Evolutionary conservation across 2,113 vertebrate species (phyloP).

Genomic region (Kryptolebias marmoratus): DNA sequence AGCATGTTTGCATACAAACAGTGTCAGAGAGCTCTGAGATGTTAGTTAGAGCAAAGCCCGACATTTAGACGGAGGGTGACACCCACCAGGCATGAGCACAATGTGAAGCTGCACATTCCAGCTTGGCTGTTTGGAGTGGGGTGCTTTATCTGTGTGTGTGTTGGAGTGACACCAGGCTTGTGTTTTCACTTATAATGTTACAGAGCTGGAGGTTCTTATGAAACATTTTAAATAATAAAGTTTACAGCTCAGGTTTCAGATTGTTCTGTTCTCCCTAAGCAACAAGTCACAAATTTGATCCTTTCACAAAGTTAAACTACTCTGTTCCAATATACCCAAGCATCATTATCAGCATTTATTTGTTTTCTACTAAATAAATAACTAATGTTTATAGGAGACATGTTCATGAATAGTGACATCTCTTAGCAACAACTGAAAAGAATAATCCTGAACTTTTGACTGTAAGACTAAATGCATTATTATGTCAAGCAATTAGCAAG

Average conservation of each 20-base stretch:
- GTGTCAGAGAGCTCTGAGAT: constrained; percentile 61
- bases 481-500: too few species aligned
- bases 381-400: too few species aligned
- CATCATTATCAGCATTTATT: too few species aligned
- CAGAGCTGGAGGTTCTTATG: not conserved
- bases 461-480: too few species aligned
- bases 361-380: too few species aligned
- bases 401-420: too few species aligned
- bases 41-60: constrained; percentile 62
- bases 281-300: too few species aligned
- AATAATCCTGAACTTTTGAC: too few species aligned
- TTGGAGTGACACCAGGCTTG: not conserved
- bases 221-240: not conserved
- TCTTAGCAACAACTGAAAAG: too few species aligned
- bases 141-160: not conserved
- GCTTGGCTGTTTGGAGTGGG: not conserved
- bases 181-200: not conserved
- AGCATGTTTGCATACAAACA: constrained; percentile 73
- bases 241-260: not conserved
- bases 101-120: not conserved
- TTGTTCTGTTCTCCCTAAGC: too few species aligned
- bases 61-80: constrained; percentile 56
- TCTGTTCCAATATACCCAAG: not conserved
- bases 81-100: constrained; percentile 48
- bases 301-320: not conserved